phyloP scores from a whole-genome alignment of 2,888 invertebrate genomes.

The Sipha maydis region DNA sequence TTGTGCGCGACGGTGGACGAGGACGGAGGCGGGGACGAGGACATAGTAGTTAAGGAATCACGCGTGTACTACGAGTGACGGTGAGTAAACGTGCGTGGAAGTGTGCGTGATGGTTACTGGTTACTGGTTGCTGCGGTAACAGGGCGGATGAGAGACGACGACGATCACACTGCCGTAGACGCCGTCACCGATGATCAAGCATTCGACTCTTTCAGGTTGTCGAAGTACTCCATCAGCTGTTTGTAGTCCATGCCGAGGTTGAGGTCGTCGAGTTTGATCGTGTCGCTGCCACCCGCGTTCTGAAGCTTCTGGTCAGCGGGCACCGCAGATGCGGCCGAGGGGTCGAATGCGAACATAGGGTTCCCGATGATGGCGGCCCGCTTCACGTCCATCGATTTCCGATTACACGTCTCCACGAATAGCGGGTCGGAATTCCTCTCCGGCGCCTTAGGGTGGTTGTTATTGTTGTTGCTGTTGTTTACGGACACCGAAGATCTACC shows the following conservation, averaged over 20 bases:
- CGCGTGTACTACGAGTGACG: neutral
- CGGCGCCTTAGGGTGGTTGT: neutral
- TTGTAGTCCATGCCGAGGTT: slow-evolving; percentile 92
- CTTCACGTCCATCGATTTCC: slow-evolving; percentile 63
- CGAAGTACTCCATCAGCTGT: slow-evolving; percentile 97
- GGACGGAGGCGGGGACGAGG: no score
- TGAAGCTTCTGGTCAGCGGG: slow-evolving; percentile 40
- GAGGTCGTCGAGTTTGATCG: slow-evolving; percentile 82
- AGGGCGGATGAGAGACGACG: neutral
- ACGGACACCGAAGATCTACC: slow-evolving; percentile 10
- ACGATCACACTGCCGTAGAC: no score
- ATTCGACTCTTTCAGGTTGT: slow-evolving; percentile 90
- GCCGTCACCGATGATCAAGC: slow-evolving; percentile 66
- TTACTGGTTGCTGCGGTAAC: slow-evolving; percentile 18
- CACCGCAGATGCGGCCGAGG: slow-evolving; percentile 63
- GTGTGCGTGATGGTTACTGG: slow-evolving; percentile 9
- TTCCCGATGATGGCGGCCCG: slow-evolving; percentile 65
- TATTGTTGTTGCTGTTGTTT: neutral
- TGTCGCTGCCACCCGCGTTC: slow-evolving; percentile 69
- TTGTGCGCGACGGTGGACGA: slow-evolving; percentile 1
- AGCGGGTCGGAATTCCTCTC: slow-evolving; percentile 64
- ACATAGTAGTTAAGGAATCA: neutral
- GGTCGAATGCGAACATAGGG: slow-evolving; percentile 80
- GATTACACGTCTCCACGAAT: slow-evolving; percentile 67
- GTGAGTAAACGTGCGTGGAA: neutral